Evolutionary conservation across 2,113 vertebrate species (phyloP), one percentile per base, ranked within the genome.

Genomic region (Phalacrocorax brasilianus): DNA sequence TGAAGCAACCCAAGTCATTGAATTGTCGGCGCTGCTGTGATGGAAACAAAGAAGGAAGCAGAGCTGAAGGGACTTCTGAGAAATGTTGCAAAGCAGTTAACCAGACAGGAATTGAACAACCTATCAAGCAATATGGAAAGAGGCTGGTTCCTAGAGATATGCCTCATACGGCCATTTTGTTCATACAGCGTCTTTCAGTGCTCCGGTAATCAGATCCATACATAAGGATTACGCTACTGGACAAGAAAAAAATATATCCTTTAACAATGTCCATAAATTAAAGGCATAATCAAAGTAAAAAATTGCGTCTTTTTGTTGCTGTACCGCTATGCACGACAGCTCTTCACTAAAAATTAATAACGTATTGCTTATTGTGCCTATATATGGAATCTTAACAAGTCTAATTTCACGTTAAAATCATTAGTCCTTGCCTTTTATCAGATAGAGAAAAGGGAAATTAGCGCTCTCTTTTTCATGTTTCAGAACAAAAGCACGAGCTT

Each of bases 111-210:
- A 87, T 14, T 84, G 92, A 82, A 87, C 47, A 66, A 44, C 65
- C 68, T 55, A 56, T 65, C 85, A 81, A 94, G 86, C 70, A 63
- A 63, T 20, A 82, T 70, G 88, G 52, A 77, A 90, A 61, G 61
- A 93, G 62, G 33, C 67, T 92, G 83, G 40, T 91, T 96, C 96
- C 85, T 79, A 61, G 62, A 96, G 93, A 91, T 95, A 96, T 50
- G 95, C 85, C 12, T 1, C 32, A 33, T 44, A 32, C 55, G 14
- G 38, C 62, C 79, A 77, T 42, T 77, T 79, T 62, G 66, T 84
- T 71, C 42, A 55, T 24, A 9, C 19, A 21, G 22, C 3, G 1
- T 32, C 50, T 81, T 65, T 67, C 88, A 52, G 67, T n/a, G 75
- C 72, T 91, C 62, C 75, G 28, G 53, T 90, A 77, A 90, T 71